Base-by-base conservation (phyloP, 2,888 invertebrate genomes). In the Drosophila koepferae region DNA sequence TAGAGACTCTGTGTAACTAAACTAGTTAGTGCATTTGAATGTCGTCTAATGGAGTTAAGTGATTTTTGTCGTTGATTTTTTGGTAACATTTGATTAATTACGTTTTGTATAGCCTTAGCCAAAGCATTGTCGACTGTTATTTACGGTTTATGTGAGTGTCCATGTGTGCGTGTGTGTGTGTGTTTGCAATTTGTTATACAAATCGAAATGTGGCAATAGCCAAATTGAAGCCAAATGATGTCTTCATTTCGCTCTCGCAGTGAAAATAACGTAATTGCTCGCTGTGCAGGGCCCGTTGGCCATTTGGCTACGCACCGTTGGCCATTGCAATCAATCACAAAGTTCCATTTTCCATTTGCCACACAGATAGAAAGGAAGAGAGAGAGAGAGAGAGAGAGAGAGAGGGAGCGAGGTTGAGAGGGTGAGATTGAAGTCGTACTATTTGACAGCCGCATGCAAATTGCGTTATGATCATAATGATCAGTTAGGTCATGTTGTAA, bases 241-340 rank as follows among this genome's bases (percentile, higher is more conserved):
- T 89, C 89, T 89, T 89, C 77, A 81, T 89, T 89, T 84, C 72
- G 84, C 89, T 85, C 72, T 79, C 70, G 74, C 80, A 86, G 73
- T 69, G 81, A 86, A 80, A 74, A 81, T 70, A 86, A 63, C 68
- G 76, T 89, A 81, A 86, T 89, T 85, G 85, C 74, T 72, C 44
- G 72, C 53, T 59, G 68, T 65, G 70, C 72, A 63, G 72, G 64
- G 80, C 70, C 63, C 63, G 54, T 62, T 67, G 86, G 70, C 72
- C 75, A 77, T 74, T 86, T 74, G 79, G 89, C 72, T 77, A 85
- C 85, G 89, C 85, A 89, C 77, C 79, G 89, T 64, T 83, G 85
- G 62, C 69, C 70, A 81, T 75, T 75, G 84, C 87, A 81, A 85
- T 85, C 85, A 85, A 89, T 85, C 85, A 85, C 71, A 72, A 72